Evolutionary conservation across 2,797 vertebrate genomes (phyloP), one percentile per base, ranked within the genome.

Genomic region (Arnoldichthys spilopterus): DNA sequence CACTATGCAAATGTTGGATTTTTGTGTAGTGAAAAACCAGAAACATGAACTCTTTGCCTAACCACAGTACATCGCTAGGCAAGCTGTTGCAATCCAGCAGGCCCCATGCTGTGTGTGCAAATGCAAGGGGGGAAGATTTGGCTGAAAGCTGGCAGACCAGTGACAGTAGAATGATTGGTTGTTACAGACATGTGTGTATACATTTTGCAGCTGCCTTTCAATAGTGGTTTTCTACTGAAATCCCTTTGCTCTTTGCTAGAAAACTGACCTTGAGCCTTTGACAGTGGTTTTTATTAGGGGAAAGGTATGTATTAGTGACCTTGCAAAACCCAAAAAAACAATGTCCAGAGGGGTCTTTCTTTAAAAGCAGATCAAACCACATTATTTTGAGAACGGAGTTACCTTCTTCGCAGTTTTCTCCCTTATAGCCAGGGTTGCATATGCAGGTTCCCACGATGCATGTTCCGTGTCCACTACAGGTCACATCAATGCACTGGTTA

Each of bases 391-490:
- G 28, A 80, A 79, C 66, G 78, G 45, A 24, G 1, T 78, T 84
- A 90, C 94, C 93, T 93, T 95, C 93, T 86, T 94, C 94, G 20
- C 94, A 95, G 89, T 93, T 94, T 67, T 94, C 93, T 0, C 94
- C 94, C 74, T 95, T 95, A 90, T 94, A 95, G 74, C 97, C 98
- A 0, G 97, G 96, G 87, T 97, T 98, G 87, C 98, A 99, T 92
- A 99, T 99, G 74, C 98, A 99, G 62, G 97, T 99, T 54, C 98
- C 98, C 90, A 95, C 95, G 87, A 99, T 98, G 87, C 98, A 99
- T 0, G 96, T 98, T 72, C 98, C 98, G 0, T 95, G 98, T 89
- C 92, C 94, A n/a, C 94, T 98, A 92, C 98, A 99, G 77, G 96
- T 93, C 85, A 97, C 84, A 3, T 99, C 98, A 1, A 99, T 95